Evolutionary conservation across 2,113 vertebrate genomes (phyloP).

Genomic region (Sigmodon hispidus): DNA sequence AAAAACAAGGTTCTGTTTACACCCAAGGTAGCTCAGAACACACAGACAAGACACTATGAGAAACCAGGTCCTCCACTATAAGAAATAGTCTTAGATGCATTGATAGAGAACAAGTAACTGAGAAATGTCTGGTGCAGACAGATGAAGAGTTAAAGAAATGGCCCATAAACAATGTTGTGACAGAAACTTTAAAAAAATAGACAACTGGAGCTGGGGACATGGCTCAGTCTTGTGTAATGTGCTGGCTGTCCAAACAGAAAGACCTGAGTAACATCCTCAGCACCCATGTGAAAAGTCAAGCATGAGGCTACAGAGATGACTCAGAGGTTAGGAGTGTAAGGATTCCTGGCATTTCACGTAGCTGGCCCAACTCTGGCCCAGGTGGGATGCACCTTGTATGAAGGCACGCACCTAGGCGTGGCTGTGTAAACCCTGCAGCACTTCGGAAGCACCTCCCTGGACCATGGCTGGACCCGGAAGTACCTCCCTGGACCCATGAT

Average conservation of each 20-base stretch:
- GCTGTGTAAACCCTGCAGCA: too few relatives aligned
- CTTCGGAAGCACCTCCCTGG: too few relatives aligned
- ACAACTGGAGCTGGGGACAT: background rate
- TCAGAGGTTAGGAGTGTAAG: background rate
- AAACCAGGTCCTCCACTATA: background rate
- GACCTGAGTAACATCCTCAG: background rate
- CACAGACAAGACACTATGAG: background rate
- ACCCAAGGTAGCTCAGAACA: background rate
- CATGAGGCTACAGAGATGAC: background rate
- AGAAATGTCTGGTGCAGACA: background rate
- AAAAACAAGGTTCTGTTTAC: background rate
- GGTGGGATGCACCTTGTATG: too few relatives aligned
- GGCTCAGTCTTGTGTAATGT: background rate
- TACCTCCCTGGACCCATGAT: too few relatives aligned
- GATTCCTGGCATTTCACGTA: too few relatives aligned
- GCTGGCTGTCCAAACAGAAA: background rate
- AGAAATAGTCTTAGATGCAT: fast-evolving
- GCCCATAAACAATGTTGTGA: too few relatives aligned
- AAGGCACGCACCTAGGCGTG: too few relatives aligned
- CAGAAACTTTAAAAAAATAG: background rate
- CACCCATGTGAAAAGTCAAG: background rate
- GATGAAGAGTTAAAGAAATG: background rate
- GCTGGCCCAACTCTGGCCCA: too few relatives aligned
- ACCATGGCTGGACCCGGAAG: too few relatives aligned
- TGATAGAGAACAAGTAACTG: background rate